Conservation (phyloP, 1,140 invertebrate species). For the Musca domestica region DNA sequence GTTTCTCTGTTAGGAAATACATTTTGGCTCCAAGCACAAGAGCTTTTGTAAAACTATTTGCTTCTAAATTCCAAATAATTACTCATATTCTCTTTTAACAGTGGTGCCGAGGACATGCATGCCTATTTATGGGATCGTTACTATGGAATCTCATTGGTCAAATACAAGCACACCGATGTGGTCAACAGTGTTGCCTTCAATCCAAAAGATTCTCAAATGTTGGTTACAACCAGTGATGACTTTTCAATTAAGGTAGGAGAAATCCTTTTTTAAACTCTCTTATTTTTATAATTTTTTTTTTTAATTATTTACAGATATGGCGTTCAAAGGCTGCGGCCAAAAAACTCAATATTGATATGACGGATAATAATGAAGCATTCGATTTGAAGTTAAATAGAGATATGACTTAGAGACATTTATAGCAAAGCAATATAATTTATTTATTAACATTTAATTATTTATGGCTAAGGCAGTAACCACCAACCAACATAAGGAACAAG, state of each 20-base stretch:
- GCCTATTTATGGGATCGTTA: conserved; percentile 84
- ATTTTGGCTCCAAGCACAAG: too few species aligned
- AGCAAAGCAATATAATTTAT: too few species aligned
- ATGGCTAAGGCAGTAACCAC: too few species aligned
- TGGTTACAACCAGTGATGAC: conserved; percentile 87
- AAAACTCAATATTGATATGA: conserved; percentile 34
- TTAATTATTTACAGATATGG: conserved; percentile 38
- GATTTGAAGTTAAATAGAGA: conserved; percentile 32
- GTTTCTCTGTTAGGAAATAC: too few species aligned
- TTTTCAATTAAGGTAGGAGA: conserved; percentile 64
- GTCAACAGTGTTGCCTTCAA: conserved; percentile 89
- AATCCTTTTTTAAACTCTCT: neutral
- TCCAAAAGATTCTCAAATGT: conserved; percentile 76
- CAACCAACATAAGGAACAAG: too few species aligned
- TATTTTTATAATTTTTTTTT: conserved; percentile 2
- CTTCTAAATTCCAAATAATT: too few species aligned
- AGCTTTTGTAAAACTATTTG: too few species aligned
- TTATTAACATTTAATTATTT: too few species aligned
- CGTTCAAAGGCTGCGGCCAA: conserved; percentile 40
- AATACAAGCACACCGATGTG: conserved; percentile 77
- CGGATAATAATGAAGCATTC: conserved; percentile 41
- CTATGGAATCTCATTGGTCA: conserved; percentile 76
- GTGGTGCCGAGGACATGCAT: conserved; percentile 85
- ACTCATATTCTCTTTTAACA: too few species aligned
- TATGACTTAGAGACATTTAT: too few species aligned